phyloP scores from a whole-genome alignment of 2,113 vertebrate species.

The Sylvilagus bachmani region DNA sequence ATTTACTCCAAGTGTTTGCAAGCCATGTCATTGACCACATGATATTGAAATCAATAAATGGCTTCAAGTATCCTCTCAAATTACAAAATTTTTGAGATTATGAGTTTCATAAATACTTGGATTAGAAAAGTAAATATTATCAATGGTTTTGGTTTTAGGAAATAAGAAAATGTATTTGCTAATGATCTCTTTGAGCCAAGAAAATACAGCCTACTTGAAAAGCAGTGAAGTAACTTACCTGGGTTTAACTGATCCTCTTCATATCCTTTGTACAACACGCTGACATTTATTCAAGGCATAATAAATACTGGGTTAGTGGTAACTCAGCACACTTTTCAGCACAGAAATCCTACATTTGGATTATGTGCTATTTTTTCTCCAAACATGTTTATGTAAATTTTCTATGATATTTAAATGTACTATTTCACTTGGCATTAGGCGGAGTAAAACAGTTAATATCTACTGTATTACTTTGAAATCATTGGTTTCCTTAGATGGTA shows the following conservation, averaged over 20 bases:
- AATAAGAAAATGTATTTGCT: background rate
- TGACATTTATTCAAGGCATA: background rate
- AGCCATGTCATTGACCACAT: background rate
- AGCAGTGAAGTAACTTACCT: background rate
- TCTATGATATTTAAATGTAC: background rate
- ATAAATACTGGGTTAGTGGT: background rate
- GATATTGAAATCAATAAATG: background rate
- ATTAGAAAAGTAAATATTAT: background rate
- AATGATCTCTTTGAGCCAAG: background rate
- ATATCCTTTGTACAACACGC: background rate
- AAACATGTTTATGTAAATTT: background rate
- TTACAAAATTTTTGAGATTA: background rate
- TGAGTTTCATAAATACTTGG: background rate
- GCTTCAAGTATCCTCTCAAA: background rate
- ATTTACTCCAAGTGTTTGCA: background rate
- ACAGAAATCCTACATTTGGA: too few relatives aligned
- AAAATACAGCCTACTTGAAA: background rate
- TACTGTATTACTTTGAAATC: background rate
- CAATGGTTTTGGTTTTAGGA: background rate
- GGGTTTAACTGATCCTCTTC: background rate
- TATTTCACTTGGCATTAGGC: background rate
- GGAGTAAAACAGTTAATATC: background rate
- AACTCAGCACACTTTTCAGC: background rate
- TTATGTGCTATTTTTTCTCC: background rate
- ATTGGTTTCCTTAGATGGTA: rapidly evolving